phyloP scores from a whole-genome alignment of 2,888 invertebrate species.

The Thereva unica region DNA sequence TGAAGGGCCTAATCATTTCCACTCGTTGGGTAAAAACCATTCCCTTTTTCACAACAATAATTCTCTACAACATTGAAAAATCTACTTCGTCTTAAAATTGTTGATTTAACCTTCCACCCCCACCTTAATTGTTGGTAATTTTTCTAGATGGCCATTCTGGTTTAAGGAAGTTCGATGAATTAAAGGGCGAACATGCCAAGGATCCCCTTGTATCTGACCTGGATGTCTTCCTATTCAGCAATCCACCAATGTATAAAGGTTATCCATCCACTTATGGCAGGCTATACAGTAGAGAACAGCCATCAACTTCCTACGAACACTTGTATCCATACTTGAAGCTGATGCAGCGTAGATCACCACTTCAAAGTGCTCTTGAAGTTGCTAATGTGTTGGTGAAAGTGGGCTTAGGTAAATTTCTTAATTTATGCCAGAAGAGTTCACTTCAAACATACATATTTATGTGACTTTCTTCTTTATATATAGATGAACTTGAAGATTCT shows the following conservation, averaged over 20 bases:
- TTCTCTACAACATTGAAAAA: no score
- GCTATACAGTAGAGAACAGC: conserved; percentile 30
- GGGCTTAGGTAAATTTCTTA: conserved; percentile 29
- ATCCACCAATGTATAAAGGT: conserved; percentile 24
- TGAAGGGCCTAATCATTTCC: conserved; percentile 7
- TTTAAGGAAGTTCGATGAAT: conserved; percentile 4
- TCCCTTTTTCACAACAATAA: neutral
- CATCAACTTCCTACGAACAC: conserved; percentile 28
- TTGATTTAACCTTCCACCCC: conserved; percentile 7
- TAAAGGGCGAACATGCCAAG: neutral
- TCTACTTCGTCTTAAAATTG: neutral
- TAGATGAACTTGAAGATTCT: conserved; percentile 34
- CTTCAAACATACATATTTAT: neutral
- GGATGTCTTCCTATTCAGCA: conserved; percentile 35
- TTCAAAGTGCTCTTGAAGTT: conserved; percentile 39
- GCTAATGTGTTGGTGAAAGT: conserved; percentile 40
- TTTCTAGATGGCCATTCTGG: neutral
- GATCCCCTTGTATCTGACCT: conserved; percentile 31
- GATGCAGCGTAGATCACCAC: conserved; percentile 31
- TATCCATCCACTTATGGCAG: conserved; percentile 29
- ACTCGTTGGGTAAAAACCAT: neutral
- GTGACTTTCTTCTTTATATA: neutral
- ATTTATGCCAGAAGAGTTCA: no score
- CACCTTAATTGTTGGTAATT: neutral
- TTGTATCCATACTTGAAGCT: conserved; percentile 35